Conservation (phyloP, 2,113 vertebrate species). For the Hippocampus guttulatus region DNA sequence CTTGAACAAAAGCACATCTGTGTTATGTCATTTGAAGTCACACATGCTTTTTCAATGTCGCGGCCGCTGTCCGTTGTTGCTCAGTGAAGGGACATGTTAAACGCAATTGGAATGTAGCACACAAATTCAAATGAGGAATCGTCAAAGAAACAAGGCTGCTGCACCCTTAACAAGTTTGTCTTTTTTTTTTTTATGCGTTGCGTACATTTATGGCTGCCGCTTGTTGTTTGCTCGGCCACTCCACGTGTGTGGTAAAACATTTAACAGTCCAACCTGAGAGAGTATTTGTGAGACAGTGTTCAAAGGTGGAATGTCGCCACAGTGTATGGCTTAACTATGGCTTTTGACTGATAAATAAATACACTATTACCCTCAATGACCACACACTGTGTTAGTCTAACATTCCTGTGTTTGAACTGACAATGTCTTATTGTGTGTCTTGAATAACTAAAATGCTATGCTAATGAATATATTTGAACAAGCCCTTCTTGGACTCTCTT, state of each 20-base stretch:
- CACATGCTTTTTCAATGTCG: background rate
- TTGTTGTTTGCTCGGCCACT: slow-evolving; percentile 1
- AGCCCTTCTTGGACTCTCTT: slow-evolving; percentile 4
- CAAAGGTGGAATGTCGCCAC: background rate
- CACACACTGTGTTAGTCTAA: background rate
- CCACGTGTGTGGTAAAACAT: background rate
- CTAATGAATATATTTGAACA: slow-evolving; percentile 11
- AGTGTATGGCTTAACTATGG: background rate
- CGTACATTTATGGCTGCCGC: background rate
- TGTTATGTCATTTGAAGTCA: no score
- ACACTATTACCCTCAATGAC: background rate
- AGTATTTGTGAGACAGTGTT: background rate
- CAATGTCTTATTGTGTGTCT: background rate
- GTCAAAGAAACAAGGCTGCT: background rate
- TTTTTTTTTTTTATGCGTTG: no score
- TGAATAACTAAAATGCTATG: background rate
- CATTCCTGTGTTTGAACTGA: background rate
- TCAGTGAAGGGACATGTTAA: background rate
- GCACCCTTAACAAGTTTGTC: background rate
- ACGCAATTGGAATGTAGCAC: background rate
- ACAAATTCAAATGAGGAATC: background rate
- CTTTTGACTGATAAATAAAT: background rate
- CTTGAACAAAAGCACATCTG: no score
- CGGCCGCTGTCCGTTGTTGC: background rate
- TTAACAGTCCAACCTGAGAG: background rate